phyloP scores from a whole-genome alignment of 2,888 invertebrate species.

The Scaptomyza tumidula region DNA sequence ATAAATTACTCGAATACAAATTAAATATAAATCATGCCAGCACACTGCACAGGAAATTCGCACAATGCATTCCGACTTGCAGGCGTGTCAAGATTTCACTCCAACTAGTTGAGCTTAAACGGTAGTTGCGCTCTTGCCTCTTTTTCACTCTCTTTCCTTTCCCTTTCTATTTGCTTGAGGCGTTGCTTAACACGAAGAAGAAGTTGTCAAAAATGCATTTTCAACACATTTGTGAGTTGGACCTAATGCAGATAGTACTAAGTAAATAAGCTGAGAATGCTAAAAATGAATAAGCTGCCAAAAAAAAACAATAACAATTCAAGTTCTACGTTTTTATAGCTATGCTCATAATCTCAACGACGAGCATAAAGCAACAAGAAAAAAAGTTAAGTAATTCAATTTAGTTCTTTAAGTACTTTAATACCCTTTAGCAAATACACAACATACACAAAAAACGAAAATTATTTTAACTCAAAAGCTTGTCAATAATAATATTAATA shows the following conservation, averaged over 20 bases:
- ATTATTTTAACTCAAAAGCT: too few species aligned
- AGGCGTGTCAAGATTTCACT: constrained; percentile 4
- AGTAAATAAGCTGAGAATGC: neutral
- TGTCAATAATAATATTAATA: too few species aligned
- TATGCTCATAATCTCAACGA: too few species aligned
- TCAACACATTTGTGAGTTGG: neutral
- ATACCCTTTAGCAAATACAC: too few species aligned
- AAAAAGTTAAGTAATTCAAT: too few species aligned
- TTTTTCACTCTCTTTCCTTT: neutral
- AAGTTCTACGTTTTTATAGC: too few species aligned
- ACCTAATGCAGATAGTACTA: neutral
- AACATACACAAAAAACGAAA: too few species aligned
- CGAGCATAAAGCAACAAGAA: too few species aligned
- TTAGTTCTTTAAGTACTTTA: too few species aligned
- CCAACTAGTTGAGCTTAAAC: neutral
- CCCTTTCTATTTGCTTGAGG: neutral
- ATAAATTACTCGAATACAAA: constrained; percentile 76
- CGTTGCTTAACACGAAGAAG: constrained; percentile 1
- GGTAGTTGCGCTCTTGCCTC: neutral
- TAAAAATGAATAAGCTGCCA: too few species aligned
- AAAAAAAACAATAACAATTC: too few species aligned
- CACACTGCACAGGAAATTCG: constrained; percentile 41
- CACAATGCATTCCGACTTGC: constrained; percentile 38
- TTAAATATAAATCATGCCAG: constrained; percentile 74
- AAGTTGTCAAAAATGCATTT: constrained; percentile 14